Conservation (phyloP, 2,113 vertebrate species). For the Leptobrachium ailaonicum region DNA sequence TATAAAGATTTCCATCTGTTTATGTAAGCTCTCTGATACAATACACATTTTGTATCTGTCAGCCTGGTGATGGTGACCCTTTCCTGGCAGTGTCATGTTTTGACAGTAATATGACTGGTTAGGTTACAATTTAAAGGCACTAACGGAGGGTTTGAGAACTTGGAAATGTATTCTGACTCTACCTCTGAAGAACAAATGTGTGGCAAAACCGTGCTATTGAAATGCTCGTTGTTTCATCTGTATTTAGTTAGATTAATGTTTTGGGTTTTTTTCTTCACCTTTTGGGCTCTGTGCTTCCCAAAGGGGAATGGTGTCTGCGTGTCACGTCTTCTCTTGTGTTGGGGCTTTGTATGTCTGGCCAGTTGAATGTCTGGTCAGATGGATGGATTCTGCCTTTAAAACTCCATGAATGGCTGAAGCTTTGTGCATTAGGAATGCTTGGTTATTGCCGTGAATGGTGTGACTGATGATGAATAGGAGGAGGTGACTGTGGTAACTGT, state of each 20-base stretch:
- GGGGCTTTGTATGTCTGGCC: conserved; percentile 24
- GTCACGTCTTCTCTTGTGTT: neutral
- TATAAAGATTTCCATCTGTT: no score
- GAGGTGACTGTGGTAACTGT: conserved; percentile 24
- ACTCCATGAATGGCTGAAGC: conserved; percentile 28
- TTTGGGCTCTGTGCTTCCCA: neutral
- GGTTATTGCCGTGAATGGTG: conserved; percentile 23
- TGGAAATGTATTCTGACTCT: no score
- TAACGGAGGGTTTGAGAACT: no score
- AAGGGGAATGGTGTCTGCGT: neutral
- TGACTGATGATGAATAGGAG: conserved; percentile 23
- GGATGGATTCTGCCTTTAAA: conserved; percentile 21
- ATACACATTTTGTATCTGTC: no score
- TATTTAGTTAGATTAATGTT: neutral
- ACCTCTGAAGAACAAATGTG: no score
- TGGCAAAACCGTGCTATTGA: no score
- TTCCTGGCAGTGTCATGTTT: no score
- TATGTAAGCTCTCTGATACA: no score
- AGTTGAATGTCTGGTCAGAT: conserved; percentile 30
- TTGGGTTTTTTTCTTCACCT: neutral
- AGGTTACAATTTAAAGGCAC: no score
- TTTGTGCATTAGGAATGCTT: conserved; percentile 21
- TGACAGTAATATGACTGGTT: no score
- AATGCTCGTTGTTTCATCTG: neutral
- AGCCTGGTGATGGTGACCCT: no score